Conservation (phyloP, 2,888 invertebrate species). For the Euplexia lucipara region DNA sequence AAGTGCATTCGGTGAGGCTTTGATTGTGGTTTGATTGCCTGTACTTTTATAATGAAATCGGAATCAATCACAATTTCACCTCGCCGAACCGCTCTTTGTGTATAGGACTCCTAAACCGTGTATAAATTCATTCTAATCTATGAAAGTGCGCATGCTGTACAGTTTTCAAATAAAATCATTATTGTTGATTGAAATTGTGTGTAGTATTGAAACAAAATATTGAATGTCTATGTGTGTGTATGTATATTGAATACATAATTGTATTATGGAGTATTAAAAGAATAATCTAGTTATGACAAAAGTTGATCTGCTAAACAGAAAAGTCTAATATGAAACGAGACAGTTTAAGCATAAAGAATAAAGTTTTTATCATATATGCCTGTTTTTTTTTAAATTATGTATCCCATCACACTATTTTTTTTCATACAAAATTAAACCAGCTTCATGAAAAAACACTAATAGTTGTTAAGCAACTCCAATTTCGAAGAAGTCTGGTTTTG, state of each 20-base stretch:
- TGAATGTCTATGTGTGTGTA: slow-evolving; percentile 15
- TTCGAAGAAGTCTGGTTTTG: too few species aligned
- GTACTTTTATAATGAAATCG: background rate
- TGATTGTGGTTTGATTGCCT: background rate
- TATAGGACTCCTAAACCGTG: slow-evolving; percentile 4
- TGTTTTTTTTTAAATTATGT: slow-evolving; percentile 5
- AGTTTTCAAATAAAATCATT: slow-evolving; percentile 53
- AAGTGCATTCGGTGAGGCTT: background rate
- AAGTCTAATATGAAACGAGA: slow-evolving; percentile 47
- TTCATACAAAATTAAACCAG: too few species aligned
- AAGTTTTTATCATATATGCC: slow-evolving; percentile 35
- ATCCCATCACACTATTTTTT: background rate
- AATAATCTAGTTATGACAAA: slow-evolving; percentile 18
- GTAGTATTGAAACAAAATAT: slow-evolving; percentile 25
- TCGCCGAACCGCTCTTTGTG: background rate
- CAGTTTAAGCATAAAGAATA: slow-evolving; percentile 59
- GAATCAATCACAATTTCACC: too few species aligned
- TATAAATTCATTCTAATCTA: slow-evolving; percentile 17
- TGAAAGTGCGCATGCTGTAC: slow-evolving; percentile 53
- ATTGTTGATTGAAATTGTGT: slow-evolving; percentile 40
- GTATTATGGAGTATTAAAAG: slow-evolving; percentile 43
- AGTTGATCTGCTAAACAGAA: slow-evolving; percentile 48
- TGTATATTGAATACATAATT: slow-evolving; percentile 13
- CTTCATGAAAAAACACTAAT: too few species aligned
- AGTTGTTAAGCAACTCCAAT: too few species aligned